Conservation (phyloP, 2,113 vertebrate species). For the Microtus richardsoni region DNA sequence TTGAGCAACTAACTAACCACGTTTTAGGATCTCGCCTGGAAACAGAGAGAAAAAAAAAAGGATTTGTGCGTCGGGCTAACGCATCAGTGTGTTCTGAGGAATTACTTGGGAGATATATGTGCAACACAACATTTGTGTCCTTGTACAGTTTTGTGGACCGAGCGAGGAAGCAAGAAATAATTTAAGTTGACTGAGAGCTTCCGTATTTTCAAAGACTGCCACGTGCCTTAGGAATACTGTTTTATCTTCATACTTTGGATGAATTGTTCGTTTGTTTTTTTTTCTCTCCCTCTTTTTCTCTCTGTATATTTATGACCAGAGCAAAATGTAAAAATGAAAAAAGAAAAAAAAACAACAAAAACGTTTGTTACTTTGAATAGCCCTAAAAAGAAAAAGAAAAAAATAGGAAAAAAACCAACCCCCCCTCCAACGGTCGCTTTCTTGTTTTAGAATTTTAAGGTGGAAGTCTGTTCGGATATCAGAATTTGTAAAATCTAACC, state of each 20-base stretch:
- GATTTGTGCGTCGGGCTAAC: conserved; percentile 84
- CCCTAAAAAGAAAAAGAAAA: conserved; percentile 73
- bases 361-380: conserved; percentile 85
- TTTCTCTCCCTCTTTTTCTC: conserved; percentile 86
- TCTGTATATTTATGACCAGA: conserved; percentile 93
- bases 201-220: conserved; percentile 94
- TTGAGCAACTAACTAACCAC: conserved; percentile 92
- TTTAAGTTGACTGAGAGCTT: conserved; percentile 94
- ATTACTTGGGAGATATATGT: conserved; percentile 90
- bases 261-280: conserved; percentile 85
- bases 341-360: conserved; percentile 70
- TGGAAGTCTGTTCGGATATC: conserved; percentile 89
- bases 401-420: conserved; percentile 74
- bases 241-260: conserved; percentile 88
- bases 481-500: conserved; percentile 92
- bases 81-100: conserved; percentile 89
- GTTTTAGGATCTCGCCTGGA: conserved; percentile 89
- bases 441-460: conserved; percentile 92
- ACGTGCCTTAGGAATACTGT: conserved; percentile 94
- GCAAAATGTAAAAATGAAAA: conserved; percentile 85
- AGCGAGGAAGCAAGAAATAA: conserved; percentile 93
- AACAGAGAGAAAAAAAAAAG: conserved; percentile 86
- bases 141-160: conserved; percentile 95
- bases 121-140: conserved; percentile 98
- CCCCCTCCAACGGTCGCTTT: conserved; percentile 88